Conservation (phyloP, 2,888 invertebrate genomes). For the Cephus sareptanus region DNA sequence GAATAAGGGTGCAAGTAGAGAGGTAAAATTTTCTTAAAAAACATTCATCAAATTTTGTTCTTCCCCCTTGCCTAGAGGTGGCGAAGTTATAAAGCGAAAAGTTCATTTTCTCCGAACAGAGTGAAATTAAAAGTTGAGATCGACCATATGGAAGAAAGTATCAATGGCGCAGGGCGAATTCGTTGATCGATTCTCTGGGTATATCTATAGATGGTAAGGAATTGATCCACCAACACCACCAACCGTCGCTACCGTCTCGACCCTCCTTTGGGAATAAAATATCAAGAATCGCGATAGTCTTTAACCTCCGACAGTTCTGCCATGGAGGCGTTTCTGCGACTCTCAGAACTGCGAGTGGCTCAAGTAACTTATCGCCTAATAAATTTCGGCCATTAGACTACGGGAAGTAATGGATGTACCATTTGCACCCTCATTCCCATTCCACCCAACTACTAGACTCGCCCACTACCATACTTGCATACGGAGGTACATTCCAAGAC, state of each 20-base stretch:
- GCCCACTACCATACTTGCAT: neutral
- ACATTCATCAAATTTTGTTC: neutral
- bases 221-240: neutral
- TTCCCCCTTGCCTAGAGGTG: neutral
- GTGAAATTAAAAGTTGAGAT: neutral
- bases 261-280: neutral
- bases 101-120: neutral
- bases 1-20: neutral
- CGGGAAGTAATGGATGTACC: constrained; percentile 57
- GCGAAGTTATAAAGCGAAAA: neutral
- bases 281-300: neutral
- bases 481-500: neutral
- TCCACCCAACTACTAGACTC: neutral
- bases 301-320: neutral
- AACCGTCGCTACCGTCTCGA: neutral
- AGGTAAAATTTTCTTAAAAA: neutral
- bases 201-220: neutral
- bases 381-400: constrained; percentile 58
- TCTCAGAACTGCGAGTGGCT: constrained; percentile 29
- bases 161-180: neutral
- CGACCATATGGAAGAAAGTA: neutral
- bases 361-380: constrained; percentile 57
- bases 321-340: neutral
- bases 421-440: constrained; percentile 46
- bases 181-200: neutral